Conservation (phyloP, 2,888 invertebrate genomes). For the Apamea epomidion region DNA sequence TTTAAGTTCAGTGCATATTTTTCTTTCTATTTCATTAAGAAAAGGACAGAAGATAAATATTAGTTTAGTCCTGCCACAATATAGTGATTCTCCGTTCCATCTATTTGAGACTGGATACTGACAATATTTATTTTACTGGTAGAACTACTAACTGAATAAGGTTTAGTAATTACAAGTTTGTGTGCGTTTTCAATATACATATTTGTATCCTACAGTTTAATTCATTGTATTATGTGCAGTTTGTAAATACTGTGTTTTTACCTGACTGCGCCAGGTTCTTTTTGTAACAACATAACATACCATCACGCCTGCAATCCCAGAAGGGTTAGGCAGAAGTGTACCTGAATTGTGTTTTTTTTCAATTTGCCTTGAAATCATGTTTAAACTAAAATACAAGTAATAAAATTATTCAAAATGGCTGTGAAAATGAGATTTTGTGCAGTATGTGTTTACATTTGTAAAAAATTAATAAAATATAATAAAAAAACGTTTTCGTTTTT, state of each 20-base stretch:
- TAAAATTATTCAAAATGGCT: neutral
- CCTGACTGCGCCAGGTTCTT: neutral
- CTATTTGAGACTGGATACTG: neutral
- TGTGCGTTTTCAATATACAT: neutral
- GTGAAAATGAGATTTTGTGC: neutral
- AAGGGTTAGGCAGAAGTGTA: neutral
- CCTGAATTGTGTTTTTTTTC: neutral
- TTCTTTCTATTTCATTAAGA: no score
- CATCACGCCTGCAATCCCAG: neutral
- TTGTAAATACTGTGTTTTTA: neutral
- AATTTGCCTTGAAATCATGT: slow-evolving; percentile 7
- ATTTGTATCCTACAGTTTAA: neutral
- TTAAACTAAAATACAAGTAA: neutral
- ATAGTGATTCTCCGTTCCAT: neutral
- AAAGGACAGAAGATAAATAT: no score
- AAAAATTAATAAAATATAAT: neutral
- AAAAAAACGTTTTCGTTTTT: no score
- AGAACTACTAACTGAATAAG: neutral
- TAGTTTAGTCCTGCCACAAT: no score
- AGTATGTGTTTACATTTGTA: neutral
- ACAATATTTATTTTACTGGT: slow-evolving; percentile 1
- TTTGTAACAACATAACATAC: neutral
- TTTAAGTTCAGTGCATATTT: no score
- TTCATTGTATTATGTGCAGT: neutral
- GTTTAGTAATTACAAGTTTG: neutral